Conservation (phyloP, 2,888 invertebrate species). For the Aphrophora alni region DNA sequence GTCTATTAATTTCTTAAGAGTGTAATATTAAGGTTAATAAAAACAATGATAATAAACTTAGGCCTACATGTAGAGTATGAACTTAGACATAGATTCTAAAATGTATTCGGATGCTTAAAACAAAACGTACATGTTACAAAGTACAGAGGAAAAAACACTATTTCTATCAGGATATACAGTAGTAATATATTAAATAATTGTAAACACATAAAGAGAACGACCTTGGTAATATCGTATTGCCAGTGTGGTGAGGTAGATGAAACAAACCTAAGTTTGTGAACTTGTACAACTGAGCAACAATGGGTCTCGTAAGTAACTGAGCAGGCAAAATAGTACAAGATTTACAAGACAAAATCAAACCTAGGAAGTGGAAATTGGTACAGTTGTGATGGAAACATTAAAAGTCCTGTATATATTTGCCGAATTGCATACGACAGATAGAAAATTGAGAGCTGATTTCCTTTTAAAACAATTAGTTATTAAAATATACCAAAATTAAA, state of each 20-base stretch:
- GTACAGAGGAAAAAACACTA: background rate
- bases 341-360: too few species aligned
- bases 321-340: background rate
- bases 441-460: too few species aligned
- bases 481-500: too few species aligned
- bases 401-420: too few species aligned
- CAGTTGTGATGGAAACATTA: too few species aligned
- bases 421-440: too few species aligned
- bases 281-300: conserved; percentile 37
- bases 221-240: conserved; percentile 35
- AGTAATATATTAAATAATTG: background rate
- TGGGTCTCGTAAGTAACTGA: conserved; percentile 29
- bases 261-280: conserved; percentile 6
- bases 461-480: too few species aligned
- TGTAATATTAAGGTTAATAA: too few species aligned
- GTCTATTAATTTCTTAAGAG: too few species aligned
- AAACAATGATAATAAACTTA: too few species aligned
- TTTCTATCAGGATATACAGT: background rate
- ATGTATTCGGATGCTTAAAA: background rate
- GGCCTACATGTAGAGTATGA: too few species aligned
- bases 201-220: background rate
- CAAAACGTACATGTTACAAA: background rate
- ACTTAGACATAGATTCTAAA: background rate
- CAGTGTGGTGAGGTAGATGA: conserved; percentile 36
- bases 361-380: too few species aligned